Base-by-base conservation (phyloP, 2,888 invertebrate genomes). In the Cecidostiba fungosa region DNA sequence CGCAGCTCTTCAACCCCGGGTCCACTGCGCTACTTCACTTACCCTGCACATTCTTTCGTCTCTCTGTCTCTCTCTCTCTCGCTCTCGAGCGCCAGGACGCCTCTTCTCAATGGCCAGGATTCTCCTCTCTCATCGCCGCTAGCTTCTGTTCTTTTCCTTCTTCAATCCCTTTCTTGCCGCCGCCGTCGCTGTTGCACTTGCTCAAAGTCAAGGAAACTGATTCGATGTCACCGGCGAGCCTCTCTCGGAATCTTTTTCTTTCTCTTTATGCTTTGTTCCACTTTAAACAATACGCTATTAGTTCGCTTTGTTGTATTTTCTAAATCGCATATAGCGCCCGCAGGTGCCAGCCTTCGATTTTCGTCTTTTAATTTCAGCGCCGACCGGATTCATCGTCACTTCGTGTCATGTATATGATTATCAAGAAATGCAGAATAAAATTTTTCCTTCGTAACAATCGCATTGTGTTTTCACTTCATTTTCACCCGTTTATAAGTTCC, bases 191-290 rank as follows among this genome's bases (percentile, higher is more conserved):
- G 26, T 32, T 26, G 36, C 77, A 83, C 77, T 84, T 74, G 74
- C 74, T 84, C 79, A 84, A 84, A 85, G 80, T 85, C 84, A 80
- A 80, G 59, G 80, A 85, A 85, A 80, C 84, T 80, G 84, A 85
- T 80, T 79, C 79, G 74, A 74, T 32, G 79, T 54, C 69, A 59
- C 72, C 72, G 77, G 32, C 23, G 32, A 54, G 79, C 47, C 76
- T 59, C 84, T 70, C 70, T 59, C 50, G 47, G n/a, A 14, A 43
- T 74, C 66, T 29, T n/a, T 39, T 36, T 77, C 69, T 10, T 66
- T 36, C 23, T 36, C 76, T 32, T 19, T 62, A 54, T 62, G 54
- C 77, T 70, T 83, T 77, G 70, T 82, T 78, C 29, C 43, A 66
- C 47, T 79, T 79, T 50, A 78, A 82, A 78, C 82, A 77, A 82